Conservation (phyloP, 2,797 vertebrate genomes). For the Sebastes reedi region DNA sequence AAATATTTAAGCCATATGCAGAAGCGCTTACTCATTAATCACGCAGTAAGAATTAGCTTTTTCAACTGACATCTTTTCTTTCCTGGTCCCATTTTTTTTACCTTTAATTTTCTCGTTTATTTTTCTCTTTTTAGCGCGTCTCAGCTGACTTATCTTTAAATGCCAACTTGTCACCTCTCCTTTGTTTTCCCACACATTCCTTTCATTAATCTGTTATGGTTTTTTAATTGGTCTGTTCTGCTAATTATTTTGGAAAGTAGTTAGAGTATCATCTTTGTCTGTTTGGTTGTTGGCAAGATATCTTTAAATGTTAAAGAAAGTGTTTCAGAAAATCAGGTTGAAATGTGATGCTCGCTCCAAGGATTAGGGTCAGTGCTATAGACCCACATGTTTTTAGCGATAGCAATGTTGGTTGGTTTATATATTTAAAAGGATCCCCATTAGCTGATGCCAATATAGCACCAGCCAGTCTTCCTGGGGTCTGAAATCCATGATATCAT, state of each 20-base stretch:
- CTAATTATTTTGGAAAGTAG: background rate
- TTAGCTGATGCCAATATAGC: no score
- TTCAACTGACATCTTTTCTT: background rate
- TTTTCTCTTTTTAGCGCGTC: background rate
- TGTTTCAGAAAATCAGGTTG: background rate
- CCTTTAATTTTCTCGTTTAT: background rate
- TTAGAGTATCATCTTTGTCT: background rate
- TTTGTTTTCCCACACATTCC: slow-evolving; percentile 17
- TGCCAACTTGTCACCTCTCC: background rate
- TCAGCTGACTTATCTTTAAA: background rate
- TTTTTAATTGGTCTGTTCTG: slow-evolving; percentile 16
- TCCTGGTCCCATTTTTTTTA: background rate
- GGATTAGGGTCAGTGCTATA: background rate
- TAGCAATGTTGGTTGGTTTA: background rate
- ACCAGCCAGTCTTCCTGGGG: no score
- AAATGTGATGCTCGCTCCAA: background rate
- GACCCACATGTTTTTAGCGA: background rate
- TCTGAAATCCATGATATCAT: no score
- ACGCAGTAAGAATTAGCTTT: background rate
- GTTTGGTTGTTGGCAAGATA: background rate
- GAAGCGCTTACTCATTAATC: slow-evolving; percentile 7
- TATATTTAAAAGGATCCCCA: no score
- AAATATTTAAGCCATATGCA: slow-evolving; percentile 2
- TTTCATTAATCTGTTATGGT: slow-evolving; percentile 19
- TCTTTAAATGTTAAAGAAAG: background rate